Evolutionary conservation across 2,797 vertebrate genomes (phyloP), one percentile per base, ranked within the genome.

Genomic region (Salarias fasciatus): DNA sequence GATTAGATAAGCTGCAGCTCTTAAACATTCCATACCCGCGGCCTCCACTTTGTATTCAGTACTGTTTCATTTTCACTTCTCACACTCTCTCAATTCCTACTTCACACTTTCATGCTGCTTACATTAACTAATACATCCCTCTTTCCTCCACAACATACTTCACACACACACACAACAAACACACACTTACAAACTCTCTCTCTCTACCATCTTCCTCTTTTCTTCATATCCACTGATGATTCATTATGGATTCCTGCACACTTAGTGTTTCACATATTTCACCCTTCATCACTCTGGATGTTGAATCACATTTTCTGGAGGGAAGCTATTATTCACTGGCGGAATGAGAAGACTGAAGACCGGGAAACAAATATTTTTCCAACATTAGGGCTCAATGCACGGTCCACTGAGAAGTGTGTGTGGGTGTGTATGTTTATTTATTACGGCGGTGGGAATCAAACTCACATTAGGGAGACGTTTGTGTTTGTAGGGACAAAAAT

Each of bases 1-100:
- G 74, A 87, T 80, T 82, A 72, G 82, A 80, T 73, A 70, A 63
- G 66, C 79, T 36, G 67, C 71, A 53, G 56, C 51, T 31, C 31
- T 41, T 24, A 44, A 60, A 63, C 42, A 24, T 66, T 80, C 55
- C 49, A 59, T 49, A 65, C 45, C 45, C 41, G 42, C 37, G 61
- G 45, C 71, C 47, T 81, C 79, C 82, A 55, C 33, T 45, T 24
- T 24, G 18, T 18, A 24, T 31, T 36, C 44, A 29, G 8, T 10
- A 43, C 46, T 40, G n/a, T 15, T 38, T 9, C 15, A 12, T 3
- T 14, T 40, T 28, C 18, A 30, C 24, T 43, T 47, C 8, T 40
- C 35, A 1, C 45, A 55, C 33, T 38, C 51, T 28, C 36, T 2
- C 13, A 6, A 10, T 41, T 45, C 37, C 3, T 36, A 5, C 4